phyloP scores from a whole-genome alignment of 2,113 vertebrate species.

The Varanus komodoensis region DNA sequence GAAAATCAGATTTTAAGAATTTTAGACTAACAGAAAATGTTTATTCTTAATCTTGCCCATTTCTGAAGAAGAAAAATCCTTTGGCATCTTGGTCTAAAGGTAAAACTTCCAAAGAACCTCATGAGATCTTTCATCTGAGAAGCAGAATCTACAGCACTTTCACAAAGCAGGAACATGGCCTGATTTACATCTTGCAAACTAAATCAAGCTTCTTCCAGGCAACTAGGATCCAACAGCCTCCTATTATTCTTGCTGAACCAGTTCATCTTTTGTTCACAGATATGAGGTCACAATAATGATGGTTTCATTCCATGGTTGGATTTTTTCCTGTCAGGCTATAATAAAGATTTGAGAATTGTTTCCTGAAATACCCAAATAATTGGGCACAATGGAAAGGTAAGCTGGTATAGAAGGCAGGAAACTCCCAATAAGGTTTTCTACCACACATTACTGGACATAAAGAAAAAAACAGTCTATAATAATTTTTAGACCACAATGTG shows the following conservation, averaged over 20 bases:
- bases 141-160: not conserved
- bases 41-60: not conserved
- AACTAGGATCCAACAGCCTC: not conserved
- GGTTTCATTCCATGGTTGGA: not conserved
- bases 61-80: not conserved
- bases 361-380: not conserved
- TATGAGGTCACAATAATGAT: not conserved
- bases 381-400: not conserved
- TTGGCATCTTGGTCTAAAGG: not conserved
- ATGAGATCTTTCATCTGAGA: conserved; percentile 1
- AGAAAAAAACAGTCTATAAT: not conserved
- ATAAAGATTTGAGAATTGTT: conserved; percentile 5
- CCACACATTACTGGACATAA: not conserved
- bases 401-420: not conserved
- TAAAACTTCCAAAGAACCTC: not conserved
- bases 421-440: not conserved
- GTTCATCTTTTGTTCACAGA: conserved; percentile 9
- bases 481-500: not conserved
- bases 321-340: not conserved
- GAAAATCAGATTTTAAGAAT: not conserved
- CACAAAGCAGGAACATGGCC: not conserved
- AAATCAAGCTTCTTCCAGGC: not conserved
- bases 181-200: not conserved
- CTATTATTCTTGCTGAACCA: conserved; percentile 10
- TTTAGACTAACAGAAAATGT: too few relatives aligned